Conservation (phyloP, 1,140 invertebrate genomes). For the Drosophila punjabiensis region DNA sequence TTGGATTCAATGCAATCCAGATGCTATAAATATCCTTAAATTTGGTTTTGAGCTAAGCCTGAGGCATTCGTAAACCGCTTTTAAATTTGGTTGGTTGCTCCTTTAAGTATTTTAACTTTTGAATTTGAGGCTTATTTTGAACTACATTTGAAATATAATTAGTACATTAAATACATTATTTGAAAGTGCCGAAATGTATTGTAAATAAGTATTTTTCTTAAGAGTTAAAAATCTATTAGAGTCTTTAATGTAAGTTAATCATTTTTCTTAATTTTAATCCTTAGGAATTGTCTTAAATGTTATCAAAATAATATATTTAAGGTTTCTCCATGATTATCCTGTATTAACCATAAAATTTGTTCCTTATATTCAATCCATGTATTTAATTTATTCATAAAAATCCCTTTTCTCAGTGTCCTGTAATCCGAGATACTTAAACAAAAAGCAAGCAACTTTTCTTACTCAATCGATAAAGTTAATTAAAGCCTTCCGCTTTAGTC, state of each 20-base stretch:
- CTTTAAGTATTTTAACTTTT: not conserved
- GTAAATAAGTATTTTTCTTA: too few relatives aligned
- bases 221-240: not conserved
- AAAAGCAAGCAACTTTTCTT: not conserved
- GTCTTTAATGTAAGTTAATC: not conserved
- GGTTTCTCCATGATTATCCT: not conserved
- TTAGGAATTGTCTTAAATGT: not conserved
- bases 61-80: not conserved
- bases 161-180: not conserved
- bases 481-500: not conserved
- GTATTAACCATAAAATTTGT: not conserved
- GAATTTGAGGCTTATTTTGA: not conserved
- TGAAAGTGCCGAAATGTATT: too few relatives aligned
- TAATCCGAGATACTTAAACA: not conserved
- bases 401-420: not conserved
- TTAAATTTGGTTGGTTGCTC: not conserved
- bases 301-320: not conserved
- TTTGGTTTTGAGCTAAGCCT: not conserved
- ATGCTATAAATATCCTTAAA: not conserved
- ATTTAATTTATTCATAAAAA: not conserved
- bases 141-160: not conserved
- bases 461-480: conserved; percentile 5
- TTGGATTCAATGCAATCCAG: not conserved
- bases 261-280: not conserved
- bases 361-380: too few relatives aligned